A percentile compares a stretch with the other conserved stretches of the same genome.
Evolutionary conservation across 2,797 vertebrate genomes (phyloP).

Genomic region (Pseudochaenichthys georgianus): DNA sequence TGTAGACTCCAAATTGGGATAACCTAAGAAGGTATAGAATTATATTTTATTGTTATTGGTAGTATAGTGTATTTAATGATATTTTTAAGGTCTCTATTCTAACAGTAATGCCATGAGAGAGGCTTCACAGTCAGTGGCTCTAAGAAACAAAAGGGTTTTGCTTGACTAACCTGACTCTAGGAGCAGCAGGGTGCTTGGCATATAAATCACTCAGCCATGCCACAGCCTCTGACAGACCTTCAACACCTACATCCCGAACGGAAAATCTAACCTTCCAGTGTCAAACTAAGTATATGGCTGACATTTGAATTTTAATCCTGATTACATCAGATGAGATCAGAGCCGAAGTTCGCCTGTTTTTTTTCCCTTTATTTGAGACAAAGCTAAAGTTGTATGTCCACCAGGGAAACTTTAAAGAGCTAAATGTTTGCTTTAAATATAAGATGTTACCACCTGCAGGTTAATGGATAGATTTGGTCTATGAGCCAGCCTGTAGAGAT

Average conservation of each 20-base stretch:
- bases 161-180: slow-evolving; percentile 70
- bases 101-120: slow-evolving; percentile 16
- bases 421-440: slow-evolving; percentile 32
- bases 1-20: neutral
- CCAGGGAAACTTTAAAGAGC: slow-evolving; percentile 25
- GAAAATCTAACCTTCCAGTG: slow-evolving; percentile 75
- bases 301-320: slow-evolving; percentile 84
- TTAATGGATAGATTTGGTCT: slow-evolving; percentile 24
- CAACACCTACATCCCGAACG: slow-evolving; percentile 69
- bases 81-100: neutral
- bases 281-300: slow-evolving; percentile 75
- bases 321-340: slow-evolving; percentile 82
- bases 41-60: neutral
- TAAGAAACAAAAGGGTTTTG: slow-evolving; percentile 60
- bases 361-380: neutral
- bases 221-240: slow-evolving; percentile 65
- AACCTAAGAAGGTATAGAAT: neutral
- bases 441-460: slow-evolving; percentile 33
- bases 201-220: slow-evolving; percentile 66
- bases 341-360: slow-evolving; percentile 48
- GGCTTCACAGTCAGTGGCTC: slow-evolving; percentile 39
- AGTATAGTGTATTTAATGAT: neutral
- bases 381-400: slow-evolving; percentile 24
- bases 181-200: slow-evolving; percentile 75
- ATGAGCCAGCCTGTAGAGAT: slow-evolving; percentile 44